These are phyloP conservation scores for Poecilia velifera DNA, from an alignment of 2,797 vertebrate genomes.

Conservation along the genomic window DNA sequence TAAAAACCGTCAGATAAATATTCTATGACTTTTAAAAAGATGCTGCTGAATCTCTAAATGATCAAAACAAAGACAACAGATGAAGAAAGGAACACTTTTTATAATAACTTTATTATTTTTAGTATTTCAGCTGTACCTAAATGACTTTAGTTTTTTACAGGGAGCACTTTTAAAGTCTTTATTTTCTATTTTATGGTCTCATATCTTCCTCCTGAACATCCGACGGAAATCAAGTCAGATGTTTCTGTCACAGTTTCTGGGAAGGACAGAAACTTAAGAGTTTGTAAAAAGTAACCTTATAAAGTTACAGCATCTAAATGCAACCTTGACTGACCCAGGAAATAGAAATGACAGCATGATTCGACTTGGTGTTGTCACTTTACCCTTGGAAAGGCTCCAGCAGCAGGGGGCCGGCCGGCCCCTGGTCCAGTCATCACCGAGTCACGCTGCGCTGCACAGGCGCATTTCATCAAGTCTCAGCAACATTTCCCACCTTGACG, in stretches of 20 bases:
- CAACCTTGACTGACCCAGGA: slow-evolving; percentile 18
- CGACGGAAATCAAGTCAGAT: neutral
- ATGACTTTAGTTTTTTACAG: neutral
- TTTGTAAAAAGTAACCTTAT: neutral
- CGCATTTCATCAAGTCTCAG: slow-evolving; percentile 24
- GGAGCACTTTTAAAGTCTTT: neutral
- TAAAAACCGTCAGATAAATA: neutral
- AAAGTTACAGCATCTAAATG: neutral
- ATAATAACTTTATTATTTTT: neutral
- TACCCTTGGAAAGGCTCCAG: slow-evolving; percentile 14
- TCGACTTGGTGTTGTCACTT: slow-evolving; percentile 29
- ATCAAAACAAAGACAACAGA: neutral
- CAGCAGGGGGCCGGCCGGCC: slow-evolving; percentile 26
- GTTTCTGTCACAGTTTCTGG: neutral
- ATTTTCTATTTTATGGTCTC: neutral
- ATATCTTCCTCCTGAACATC: neutral
- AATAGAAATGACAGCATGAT: slow-evolving; percentile 33
- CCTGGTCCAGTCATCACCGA: slow-evolving; percentile 22
- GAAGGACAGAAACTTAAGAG: neutral
- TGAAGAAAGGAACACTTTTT: neutral
- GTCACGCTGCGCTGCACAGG: slow-evolving; percentile 28
- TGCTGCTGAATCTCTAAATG: neutral
- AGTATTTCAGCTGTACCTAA: neutral
- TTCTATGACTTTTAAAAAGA: neutral
- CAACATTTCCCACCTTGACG: slow-evolving; percentile 14